Evolutionary conservation across 2,113 vertebrate species (phyloP).

Genomic region (Plecturocebus donacophilus): DNA sequence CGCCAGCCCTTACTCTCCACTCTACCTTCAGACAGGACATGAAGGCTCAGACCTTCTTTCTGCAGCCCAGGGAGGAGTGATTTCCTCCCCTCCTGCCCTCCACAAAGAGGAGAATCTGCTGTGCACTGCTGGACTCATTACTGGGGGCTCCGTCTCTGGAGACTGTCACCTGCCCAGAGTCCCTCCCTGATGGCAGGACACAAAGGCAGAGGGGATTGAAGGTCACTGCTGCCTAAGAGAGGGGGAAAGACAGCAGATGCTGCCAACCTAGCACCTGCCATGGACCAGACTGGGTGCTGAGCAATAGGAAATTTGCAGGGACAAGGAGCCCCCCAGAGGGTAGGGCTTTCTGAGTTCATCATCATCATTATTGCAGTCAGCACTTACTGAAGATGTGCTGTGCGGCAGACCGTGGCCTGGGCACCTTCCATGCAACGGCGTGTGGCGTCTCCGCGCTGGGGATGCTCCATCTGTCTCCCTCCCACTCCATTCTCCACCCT

Average conservation of each 20-base stretch:
- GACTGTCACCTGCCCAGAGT: background rate
- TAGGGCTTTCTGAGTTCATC: background rate
- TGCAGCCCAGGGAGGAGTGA: fast-evolving
- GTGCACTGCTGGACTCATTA: background rate
- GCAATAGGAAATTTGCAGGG: background rate
- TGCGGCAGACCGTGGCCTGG: background rate
- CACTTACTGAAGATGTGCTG: background rate
- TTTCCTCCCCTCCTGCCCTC: background rate
- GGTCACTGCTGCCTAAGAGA: background rate
- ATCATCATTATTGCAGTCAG: no score
- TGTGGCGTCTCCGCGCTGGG: fast-evolving
- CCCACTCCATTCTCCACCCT: background rate
- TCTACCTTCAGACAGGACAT: background rate
- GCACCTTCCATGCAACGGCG: no score
- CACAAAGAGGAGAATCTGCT: background rate
- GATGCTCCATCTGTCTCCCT: background rate
- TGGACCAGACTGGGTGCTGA: background rate
- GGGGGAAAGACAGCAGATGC: background rate
- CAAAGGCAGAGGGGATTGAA: background rate
- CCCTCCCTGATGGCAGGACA: background rate
- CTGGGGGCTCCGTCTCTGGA: background rate
- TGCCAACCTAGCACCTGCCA: background rate
- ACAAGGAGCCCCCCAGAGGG: background rate
- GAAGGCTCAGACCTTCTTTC: background rate
- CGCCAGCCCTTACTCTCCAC: background rate